Base-by-base conservation (phyloP, 1,140 invertebrate species). In the Drosophila oshimai region DNA sequence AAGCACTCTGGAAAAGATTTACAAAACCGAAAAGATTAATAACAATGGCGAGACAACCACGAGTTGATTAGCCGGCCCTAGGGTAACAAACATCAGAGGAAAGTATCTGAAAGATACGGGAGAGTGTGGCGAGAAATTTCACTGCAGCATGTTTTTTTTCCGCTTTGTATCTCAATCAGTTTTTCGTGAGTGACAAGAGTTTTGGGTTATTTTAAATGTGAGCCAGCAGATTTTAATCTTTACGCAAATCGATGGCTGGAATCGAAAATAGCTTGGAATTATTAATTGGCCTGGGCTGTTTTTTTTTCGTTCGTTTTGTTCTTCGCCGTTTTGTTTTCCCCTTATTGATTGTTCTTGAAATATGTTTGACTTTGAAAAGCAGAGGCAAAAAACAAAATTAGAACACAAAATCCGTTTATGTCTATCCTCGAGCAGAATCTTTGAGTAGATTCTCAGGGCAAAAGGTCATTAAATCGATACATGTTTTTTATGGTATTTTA, bases 11-110 rank as follows among this genome's bases (percentile, higher is more conserved):
- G 7, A 58, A 26, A 44, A 36, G 41, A 74, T 60, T 61, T 65
- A 26, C 50, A 74, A 51, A 67, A 46, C 50, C 24, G 17, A 57
- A 64, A 57, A 64, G 55, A 70, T 83, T 77, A 83, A 69, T 69
- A 73, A 69, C 47, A 64, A 61, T 68, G 70, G 17, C 6, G 28
- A 62, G 33, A 58, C 60, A 55, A 73, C 73, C 64, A 73, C 65
- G 26, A 68, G 61, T 73, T 81, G 78, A 81, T 83, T 81, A 81
- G 73, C 31, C 51, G 36, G 42, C 58, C 53, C 67, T 50, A 60
- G 69, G 67, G 72, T 47, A 45, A 51, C 44, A 64, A 42, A 12
- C n/a, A 26, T 36, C 5, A 24, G 42, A 54, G 62, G 36, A 75
- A 54, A 65, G 31, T 54, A 57, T 75, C 50, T 64, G 6, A 53